phyloP scores from a whole-genome alignment of 2,888 invertebrate genomes.

The Drosophila parthenogenetica region DNA sequence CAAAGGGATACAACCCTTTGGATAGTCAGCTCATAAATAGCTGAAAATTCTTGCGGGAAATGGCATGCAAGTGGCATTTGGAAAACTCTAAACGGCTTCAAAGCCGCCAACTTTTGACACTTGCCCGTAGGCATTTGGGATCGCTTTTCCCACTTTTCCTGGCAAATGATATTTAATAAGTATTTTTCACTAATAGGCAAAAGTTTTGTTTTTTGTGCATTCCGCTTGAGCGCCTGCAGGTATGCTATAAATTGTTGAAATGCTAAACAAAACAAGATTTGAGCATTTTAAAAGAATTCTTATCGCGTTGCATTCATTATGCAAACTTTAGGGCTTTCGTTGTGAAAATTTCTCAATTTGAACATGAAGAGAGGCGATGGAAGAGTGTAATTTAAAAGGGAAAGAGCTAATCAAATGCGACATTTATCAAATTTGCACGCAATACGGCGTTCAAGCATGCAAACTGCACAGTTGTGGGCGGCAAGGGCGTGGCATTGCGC shows the following conservation, averaged over 20 bases:
- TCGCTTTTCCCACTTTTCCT: not conserved
- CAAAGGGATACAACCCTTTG: slow-evolving; percentile 33
- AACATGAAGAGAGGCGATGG: slow-evolving; percentile 13
- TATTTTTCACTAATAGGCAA: slow-evolving; percentile 49
- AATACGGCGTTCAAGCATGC: slow-evolving; percentile 63
- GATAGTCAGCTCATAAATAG: slow-evolving; percentile 9
- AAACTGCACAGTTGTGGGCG: slow-evolving; percentile 39
- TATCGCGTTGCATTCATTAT: slow-evolving; percentile 71
- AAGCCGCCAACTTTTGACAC: slow-evolving; percentile 56
- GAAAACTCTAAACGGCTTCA: slow-evolving; percentile 38
- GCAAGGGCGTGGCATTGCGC: slow-evolving; percentile 36
- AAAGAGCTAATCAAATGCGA: slow-evolving; percentile 67
- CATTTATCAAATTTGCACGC: slow-evolving; percentile 78
- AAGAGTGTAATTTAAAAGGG: not conserved
- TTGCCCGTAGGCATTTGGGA: slow-evolving; percentile 43
- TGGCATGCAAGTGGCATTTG: slow-evolving; percentile 53
- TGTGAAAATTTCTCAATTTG: slow-evolving; percentile 64
- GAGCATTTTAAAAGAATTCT: slow-evolving; percentile 47
- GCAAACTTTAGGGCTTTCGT: slow-evolving; percentile 46
- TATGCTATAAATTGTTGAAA: slow-evolving; percentile 51
- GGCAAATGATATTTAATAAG: slow-evolving; percentile 48
- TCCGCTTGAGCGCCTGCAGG: slow-evolving; percentile 48
- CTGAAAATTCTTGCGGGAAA: slow-evolving; percentile 3
- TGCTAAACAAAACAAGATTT: slow-evolving; percentile 51
- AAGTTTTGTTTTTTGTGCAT: slow-evolving; percentile 61